Evolutionary conservation across 23 tunicate species (phyloP).

Genomic region (Styela clava): DNA sequence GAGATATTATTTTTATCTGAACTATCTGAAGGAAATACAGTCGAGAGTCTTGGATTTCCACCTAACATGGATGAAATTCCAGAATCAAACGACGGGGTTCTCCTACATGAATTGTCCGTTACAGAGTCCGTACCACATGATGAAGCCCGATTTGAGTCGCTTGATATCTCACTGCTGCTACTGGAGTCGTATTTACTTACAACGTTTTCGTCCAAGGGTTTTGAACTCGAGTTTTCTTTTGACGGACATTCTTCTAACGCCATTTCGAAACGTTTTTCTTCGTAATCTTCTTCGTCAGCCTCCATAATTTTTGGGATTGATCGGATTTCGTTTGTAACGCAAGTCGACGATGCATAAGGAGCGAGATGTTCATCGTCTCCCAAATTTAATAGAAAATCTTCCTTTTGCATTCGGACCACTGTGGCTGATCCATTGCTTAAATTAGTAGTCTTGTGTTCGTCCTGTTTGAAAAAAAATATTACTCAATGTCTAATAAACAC

Average conservation of each 20-base stretch:
- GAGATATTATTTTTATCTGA: not conserved
- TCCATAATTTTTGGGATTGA: constrained; percentile 26
- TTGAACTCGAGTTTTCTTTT: not conserved
- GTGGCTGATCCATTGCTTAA: not conserved
- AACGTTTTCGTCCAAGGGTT: not conserved
- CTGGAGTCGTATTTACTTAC: not conserved
- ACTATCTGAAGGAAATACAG: not conserved
- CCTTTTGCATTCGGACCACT: not conserved
- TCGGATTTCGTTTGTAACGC: not conserved
- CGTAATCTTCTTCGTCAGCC: constrained; percentile 24
- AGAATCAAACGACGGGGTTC: constrained; percentile 25
- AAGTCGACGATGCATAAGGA: not conserved
- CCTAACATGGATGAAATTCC: constrained; percentile 23
- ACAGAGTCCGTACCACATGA: constrained; percentile 5
- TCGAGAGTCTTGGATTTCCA: not conserved
- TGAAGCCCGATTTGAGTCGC: not conserved
- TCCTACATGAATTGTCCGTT: not conserved
- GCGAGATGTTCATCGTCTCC: constrained; percentile 21
- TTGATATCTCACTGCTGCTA: not conserved
- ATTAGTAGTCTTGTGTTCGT: not conserved
- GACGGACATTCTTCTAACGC: constrained; percentile 41
- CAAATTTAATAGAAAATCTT: not conserved
- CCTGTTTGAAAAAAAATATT: not conserved
- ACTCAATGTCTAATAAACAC: no score
- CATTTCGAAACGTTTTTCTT: constrained; percentile 53